These are phyloP conservation scores for Meles meles DNA, from an alignment of 2,113 vertebrate species.

Conservation along the genomic window DNA sequence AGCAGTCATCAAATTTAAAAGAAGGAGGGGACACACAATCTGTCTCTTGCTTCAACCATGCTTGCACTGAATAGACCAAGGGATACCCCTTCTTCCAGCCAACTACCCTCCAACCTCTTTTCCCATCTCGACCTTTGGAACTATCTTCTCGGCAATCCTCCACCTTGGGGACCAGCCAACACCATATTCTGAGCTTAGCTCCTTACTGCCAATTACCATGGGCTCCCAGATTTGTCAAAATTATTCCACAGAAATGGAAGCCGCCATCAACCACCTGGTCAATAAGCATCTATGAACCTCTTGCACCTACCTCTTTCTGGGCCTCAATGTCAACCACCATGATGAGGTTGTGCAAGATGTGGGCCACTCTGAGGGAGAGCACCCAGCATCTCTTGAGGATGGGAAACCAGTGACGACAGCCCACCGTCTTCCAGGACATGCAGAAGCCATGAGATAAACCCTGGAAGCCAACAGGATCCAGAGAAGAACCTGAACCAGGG, in stretches of 20 bases:
- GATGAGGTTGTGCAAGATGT: not conserved
- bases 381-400: not conserved
- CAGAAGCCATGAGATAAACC: not conserved
- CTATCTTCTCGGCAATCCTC: not conserved
- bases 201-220: not conserved
- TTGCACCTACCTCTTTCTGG: not conserved
- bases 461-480: not conserved
- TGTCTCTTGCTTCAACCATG: not conserved
- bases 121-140: not conserved
- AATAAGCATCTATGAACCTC: not conserved
- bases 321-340: not conserved
- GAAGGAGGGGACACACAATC: not conserved
- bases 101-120: not conserved
- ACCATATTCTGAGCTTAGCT: not conserved
- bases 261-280: not conserved
- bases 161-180: not conserved
- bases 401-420: not conserved
- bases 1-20: not conserved
- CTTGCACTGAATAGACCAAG: not conserved
- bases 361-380: not conserved
- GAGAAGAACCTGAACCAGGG: not conserved
- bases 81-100: not conserved
- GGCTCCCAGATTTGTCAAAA: not conserved
- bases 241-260: not conserved
- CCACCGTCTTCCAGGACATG: not conserved